Evolutionary conservation across 2,888 invertebrate genomes (phyloP).

Genomic region (Abrostola tripartita): DNA sequence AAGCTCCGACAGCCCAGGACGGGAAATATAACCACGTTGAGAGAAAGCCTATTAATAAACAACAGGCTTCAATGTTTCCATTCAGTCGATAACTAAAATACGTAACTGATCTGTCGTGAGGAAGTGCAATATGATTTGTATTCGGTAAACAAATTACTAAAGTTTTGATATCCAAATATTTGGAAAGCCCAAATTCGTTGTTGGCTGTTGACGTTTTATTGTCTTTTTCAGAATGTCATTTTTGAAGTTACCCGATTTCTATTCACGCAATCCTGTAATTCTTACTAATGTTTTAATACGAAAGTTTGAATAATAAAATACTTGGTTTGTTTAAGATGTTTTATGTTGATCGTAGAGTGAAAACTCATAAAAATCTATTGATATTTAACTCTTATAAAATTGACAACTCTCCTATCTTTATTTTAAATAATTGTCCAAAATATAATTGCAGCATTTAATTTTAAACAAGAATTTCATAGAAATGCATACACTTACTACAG

Average conservation of each 20-base stretch:
- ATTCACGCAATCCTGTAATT: constrained; percentile 29
- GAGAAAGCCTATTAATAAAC: constrained; percentile 38
- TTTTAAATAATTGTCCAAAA: too few relatives aligned
- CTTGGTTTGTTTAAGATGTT: too few relatives aligned
- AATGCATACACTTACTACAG: too few relatives aligned
- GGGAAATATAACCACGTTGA: constrained; percentile 21
- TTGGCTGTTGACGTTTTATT: constrained; percentile 25
- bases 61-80: constrained; percentile 15
- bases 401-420: too few relatives aligned
- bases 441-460: too few relatives aligned
- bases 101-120: constrained; percentile 29
- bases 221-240: constrained; percentile 14
- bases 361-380: too few relatives aligned
- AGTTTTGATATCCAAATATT: constrained; percentile 29
- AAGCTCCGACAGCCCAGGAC: constrained; percentile 13
- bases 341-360: too few relatives aligned
- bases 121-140: constrained; percentile 24
- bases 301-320: too few relatives aligned
- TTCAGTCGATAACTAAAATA: constrained; percentile 11
- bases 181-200: constrained; percentile 15
- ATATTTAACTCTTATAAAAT: too few relatives aligned
- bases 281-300: background rate
- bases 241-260: constrained; percentile 20
- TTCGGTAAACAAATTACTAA: constrained; percentile 27
- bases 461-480: too few relatives aligned